Evolutionary conservation across 2,113 vertebrate species (phyloP).

Genomic region (Heterotis niloticus): DNA sequence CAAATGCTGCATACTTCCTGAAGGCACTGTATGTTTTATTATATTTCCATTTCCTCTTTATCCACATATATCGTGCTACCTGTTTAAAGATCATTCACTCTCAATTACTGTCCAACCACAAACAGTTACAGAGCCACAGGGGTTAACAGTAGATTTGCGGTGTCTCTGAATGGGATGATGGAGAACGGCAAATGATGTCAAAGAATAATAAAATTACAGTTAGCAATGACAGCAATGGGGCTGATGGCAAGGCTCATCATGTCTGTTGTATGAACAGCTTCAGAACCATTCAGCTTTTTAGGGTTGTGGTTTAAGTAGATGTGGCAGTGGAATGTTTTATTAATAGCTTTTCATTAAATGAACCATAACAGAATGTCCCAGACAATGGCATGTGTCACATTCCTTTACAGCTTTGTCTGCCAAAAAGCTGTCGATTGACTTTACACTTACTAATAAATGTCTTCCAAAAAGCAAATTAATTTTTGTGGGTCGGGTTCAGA

Average conservation of each 20-base stretch:
- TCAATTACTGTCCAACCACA: too few species aligned
- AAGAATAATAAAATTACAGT: conserved; percentile 1
- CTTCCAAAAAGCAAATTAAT: not conserved
- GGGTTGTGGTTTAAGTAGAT: conserved; percentile 6
- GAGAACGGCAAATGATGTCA: not conserved
- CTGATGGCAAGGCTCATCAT: not conserved
- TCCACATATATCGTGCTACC: too few species aligned
- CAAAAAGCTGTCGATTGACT: conserved; percentile 16
- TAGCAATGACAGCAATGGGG: not conserved
- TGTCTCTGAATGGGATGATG: too few species aligned
- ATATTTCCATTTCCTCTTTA: too few species aligned
- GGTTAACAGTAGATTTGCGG: too few species aligned
- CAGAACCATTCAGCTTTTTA: not conserved
- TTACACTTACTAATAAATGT: conserved; percentile 18
- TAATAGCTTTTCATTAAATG: conserved; percentile 1
- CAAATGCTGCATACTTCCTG: too few species aligned
- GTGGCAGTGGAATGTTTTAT: conserved; percentile 15
- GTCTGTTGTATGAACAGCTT: not conserved
- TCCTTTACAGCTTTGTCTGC: not conserved
- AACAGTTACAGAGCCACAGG: too few species aligned
- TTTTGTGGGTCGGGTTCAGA: not conserved
- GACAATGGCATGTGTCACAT: not conserved
- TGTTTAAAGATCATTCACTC: too few species aligned
- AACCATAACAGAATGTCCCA: conserved; percentile 10
- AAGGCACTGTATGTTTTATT: too few species aligned